Conservation (phyloP, 2,797 vertebrate genomes). For the Coendou prehensilis region DNA sequence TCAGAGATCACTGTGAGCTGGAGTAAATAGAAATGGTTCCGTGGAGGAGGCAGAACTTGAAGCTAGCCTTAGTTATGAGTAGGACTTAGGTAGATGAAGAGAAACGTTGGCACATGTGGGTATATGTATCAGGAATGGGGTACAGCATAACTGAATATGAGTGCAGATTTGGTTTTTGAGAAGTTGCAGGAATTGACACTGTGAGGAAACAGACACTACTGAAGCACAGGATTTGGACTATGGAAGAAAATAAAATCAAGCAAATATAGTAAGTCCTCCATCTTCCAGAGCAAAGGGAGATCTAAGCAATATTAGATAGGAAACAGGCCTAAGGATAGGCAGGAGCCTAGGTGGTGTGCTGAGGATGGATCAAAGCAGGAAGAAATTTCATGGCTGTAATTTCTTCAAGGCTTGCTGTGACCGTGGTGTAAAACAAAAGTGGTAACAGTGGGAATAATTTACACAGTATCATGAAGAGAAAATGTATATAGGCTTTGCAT, state of each 20-base stretch:
- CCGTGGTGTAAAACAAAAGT: not conserved
- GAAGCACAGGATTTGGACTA: not conserved
- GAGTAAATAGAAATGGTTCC: not conserved
- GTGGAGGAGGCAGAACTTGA: not conserved
- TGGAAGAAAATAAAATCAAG: slow-evolving; percentile 10
- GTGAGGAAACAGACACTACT: not conserved
- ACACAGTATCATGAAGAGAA: not conserved
- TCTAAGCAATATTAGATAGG: not conserved
- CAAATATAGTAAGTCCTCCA: not conserved
- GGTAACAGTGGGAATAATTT: not conserved
- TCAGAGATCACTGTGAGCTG: not conserved
- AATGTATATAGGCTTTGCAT: not conserved
- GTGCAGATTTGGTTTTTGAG: not conserved
- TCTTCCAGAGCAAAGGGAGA: not conserved
- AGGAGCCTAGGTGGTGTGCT: not conserved
- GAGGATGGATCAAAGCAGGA: not conserved
- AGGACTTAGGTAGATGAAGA: not conserved
- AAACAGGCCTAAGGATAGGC: not conserved
- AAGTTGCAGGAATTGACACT: not conserved
- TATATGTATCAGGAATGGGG: not conserved
- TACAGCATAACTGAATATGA: not conserved
- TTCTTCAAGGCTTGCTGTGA: not conserved
- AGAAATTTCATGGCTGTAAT: not conserved
- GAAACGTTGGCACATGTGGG: not conserved
- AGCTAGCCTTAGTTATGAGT: not conserved